A percentile compares a stretch with the other conserved stretches of the same genome.
phyloP scores from a whole-genome alignment of 2,797 vertebrate species.

The Psittacula derbiana region DNA sequence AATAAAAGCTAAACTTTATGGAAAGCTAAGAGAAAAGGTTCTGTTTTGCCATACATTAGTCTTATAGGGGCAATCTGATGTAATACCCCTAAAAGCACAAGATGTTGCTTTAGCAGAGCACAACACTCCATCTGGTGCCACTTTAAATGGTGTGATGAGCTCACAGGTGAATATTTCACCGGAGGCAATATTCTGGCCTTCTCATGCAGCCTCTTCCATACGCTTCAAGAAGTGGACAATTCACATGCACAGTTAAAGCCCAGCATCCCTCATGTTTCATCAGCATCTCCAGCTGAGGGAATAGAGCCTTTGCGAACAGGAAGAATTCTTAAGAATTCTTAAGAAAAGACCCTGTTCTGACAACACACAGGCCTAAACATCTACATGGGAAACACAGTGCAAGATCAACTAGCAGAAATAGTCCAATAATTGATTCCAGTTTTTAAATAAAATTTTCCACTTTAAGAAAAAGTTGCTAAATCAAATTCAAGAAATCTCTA shows the following conservation, averaged over 20 bases:
- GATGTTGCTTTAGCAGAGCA: not conserved
- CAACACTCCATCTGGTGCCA: not conserved
- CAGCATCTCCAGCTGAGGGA: not conserved
- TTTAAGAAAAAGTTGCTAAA: not conserved
- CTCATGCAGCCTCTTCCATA: not conserved
- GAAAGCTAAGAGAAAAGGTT: not conserved
- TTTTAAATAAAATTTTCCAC: not conserved
- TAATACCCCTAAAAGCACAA: not conserved
- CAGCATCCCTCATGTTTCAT: not conserved
- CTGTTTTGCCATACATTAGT: not conserved
- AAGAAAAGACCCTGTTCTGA: not conserved
- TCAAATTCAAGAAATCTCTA: not conserved
- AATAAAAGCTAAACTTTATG: not conserved
- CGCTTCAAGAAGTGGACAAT: not conserved
- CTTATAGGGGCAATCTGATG: fast-evolving
- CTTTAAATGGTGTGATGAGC: not conserved
- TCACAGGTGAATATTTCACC: not conserved
- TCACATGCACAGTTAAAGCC: not conserved
- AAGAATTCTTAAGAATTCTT: not conserved
- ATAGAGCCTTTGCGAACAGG: not conserved
- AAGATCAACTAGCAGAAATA: not conserved
- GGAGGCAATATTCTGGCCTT: not conserved
- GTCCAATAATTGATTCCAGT: not conserved
- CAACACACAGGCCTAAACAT: not conserved
- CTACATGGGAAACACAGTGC: not conserved